Evolutionary conservation across 23 tunicate species (phyloP), one percentile per base, ranked within the genome.

Genomic region (Ciona savignyi): DNA sequence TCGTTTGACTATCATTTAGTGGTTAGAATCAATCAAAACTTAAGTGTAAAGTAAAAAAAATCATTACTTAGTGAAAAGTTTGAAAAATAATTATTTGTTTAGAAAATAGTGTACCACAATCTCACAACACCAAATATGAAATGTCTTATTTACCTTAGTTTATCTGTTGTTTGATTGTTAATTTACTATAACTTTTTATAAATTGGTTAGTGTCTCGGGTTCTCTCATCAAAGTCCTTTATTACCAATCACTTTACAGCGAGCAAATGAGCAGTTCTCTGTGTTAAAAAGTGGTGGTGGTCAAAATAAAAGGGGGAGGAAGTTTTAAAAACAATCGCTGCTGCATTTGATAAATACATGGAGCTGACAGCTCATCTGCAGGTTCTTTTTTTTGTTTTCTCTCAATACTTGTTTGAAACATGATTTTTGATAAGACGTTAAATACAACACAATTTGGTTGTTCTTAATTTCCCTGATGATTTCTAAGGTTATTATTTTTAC

Each of bases 201-300:
- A 6, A 15, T 42, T 42, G 9, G 9, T 42, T 42, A 42, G 15
- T 42, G 9, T 42, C 9, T 42, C 56, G n/a, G n/a, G n/a, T n/a
- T n/a, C n/a, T 6, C 56, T 6, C 56, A 42, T 6, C 15, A 6
- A 9, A 42, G 11, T 6, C 56, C 15, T 42, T 42, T 6, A 42
- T 42, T 42, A 42, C 15, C 11, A 42, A 42, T 28, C 27, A 3
- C 35, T 48, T 51, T 62, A 33, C 73, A 94, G 95, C 73, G 99
- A 78, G 89, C 83, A 9, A 94, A 94, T 60, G 95, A 94, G 62
- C 95, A 94, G 87, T 94, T 94, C 65, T 21, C 83, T 2, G 73
- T 78, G 60, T 66, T 94, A 72, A 94, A 94, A 65, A 66, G 72
- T 74, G 90, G 95, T 32, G 80, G 74, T 15, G 95, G 89, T 2